Percentiles rank a stretch among this genome's conserved stretches.
Evolutionary conservation across 2,113 vertebrate genomes (phyloP).

Genomic region (Phasianus colchicus): DNA sequence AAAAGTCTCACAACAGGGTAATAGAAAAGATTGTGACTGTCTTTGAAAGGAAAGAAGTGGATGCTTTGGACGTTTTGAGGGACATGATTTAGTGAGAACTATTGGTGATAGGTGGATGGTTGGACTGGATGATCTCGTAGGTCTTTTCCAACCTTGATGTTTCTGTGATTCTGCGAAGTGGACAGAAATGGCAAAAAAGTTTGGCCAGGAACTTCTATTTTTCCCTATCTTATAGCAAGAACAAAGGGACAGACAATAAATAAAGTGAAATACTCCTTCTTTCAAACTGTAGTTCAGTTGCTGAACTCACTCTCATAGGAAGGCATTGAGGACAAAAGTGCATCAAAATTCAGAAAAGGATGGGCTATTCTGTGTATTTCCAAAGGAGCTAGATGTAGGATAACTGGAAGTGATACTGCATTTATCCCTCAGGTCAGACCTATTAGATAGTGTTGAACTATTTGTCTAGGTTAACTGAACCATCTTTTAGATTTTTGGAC

Average conservation of each 20-base stretch:
- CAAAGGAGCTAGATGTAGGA: neutral
- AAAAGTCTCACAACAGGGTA: neutral
- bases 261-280: neutral
- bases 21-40: neutral
- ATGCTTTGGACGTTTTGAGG: too few relatives aligned
- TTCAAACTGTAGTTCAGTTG: neutral
- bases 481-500: neutral
- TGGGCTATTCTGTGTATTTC: neutral
- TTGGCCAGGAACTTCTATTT: neutral
- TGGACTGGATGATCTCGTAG: too few relatives aligned
- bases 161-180: neutral
- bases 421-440: neutral
- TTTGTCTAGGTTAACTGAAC: neutral
- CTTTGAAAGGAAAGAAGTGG: neutral
- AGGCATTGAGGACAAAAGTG: neutral
- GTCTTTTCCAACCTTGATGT: neutral
- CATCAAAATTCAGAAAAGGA: neutral
- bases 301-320: neutral
- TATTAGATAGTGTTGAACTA: neutral
- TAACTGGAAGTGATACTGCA: neutral
- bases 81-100: too few relatives aligned
- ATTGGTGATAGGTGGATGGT: too few relatives aligned
- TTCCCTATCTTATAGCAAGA: neutral
- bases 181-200: neutral
- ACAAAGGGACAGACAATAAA: neutral